Evolutionary conservation across 2,888 invertebrate species (phyloP), one percentile per base, ranked within the genome.

Genomic region (Ophion slaviceki): DNA sequence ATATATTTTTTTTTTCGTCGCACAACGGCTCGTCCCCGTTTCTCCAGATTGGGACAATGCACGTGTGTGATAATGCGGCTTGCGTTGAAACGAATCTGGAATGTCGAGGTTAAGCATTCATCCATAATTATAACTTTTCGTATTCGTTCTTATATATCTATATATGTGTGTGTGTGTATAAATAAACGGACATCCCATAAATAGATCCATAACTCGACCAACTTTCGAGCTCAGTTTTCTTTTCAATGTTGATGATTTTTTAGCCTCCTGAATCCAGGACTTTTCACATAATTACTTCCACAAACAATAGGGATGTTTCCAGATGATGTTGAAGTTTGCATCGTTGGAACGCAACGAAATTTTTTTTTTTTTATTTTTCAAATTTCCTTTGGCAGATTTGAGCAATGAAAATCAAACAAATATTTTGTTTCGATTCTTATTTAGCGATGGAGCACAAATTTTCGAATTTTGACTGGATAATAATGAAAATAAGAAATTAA

Each of bases 31-130:
- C 75, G 76, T 62, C 66, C 84, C 66, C 66, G 59, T 61, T 72
- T 28, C 71, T 24, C 61, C 77, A 75, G 47, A 64, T 64, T 75
- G 11, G 57, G 20, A 77, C 77, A 67, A 36, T 66, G 20, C 62
- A 62, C 67, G 40, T 36, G 66, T 59, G 62, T 14, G 62, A 64
- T 45, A 53, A 74, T 75, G 59, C 53, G 64, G 20, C 45, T 20
- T 40, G 17, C 45, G 78, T 72, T 66, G 45, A 61, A 82, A 82
- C 70, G 53, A 76, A 82, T 80, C 72, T 59, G 75, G 79, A 82
- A 62, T 62, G 76, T 79, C 36, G 78, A 75, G 47, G 66, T 36
- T 77, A 77, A 59, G 3, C 53, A 62, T 78, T 57, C 20, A 47
- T 67, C 28, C 8, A 47, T 47, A 47, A 53, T 74, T 74, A 70